Evolutionary conservation across 2,797 vertebrate genomes (phyloP).

Genomic region (Decapterus maruadsi): DNA sequence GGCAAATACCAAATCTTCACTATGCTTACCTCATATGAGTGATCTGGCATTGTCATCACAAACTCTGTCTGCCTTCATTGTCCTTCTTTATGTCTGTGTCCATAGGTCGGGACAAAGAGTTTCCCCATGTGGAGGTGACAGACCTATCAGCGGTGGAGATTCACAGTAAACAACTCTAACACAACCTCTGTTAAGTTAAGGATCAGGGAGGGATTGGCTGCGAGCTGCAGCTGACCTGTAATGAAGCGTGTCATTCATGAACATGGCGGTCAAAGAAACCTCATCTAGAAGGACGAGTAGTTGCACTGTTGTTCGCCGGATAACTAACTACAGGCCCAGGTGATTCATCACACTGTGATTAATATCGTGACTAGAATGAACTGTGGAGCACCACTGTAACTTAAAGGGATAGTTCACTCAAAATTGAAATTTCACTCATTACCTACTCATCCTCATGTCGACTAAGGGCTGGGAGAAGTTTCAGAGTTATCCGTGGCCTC

Average conservation of each 20-base stretch:
- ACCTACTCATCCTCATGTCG: too few relatives aligned
- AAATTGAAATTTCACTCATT: too few relatives aligned
- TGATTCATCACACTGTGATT: neutral
- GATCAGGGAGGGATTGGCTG: conserved; percentile 14
- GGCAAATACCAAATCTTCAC: conserved; percentile 59
- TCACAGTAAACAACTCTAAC: conserved; percentile 16
- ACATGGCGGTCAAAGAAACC: neutral
- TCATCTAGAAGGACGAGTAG: conserved; percentile 5
- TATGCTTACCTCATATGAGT: neutral
- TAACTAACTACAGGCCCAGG: neutral
- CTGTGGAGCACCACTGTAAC: neutral
- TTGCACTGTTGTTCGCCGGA: neutral
- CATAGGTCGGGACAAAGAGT: conserved; percentile 71
- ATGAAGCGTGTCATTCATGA: neutral
- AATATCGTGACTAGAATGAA: neutral
- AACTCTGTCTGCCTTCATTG: too few relatives aligned
- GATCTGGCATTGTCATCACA: neutral
- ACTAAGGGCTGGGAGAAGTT: too few relatives aligned
- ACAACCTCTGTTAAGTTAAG: conserved; percentile 1
- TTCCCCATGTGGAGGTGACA: conserved; percentile 84
- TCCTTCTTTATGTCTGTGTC: conserved; percentile 7
- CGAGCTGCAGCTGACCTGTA: conserved; percentile 28
- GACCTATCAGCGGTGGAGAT: neutral
- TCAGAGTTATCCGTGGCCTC: too few relatives aligned
- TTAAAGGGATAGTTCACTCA: too few relatives aligned